Conservation (phyloP, 1,140 invertebrate species). For the Yoshiicerus persimilis region DNA sequence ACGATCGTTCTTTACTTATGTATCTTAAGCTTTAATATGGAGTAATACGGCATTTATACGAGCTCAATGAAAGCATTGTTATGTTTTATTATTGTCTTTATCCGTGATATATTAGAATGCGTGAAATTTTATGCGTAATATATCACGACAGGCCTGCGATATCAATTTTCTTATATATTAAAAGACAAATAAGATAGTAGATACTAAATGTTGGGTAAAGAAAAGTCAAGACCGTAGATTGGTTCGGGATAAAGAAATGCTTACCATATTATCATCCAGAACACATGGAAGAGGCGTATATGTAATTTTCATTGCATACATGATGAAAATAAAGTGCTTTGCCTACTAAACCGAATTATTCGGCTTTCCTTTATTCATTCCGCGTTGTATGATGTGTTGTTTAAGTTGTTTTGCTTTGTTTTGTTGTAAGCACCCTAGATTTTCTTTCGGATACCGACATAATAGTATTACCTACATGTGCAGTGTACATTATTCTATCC, state of each 20-base stretch:
- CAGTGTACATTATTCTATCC: neutral
- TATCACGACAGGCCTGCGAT: too few relatives aligned
- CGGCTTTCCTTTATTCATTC: neutral
- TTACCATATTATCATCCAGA: neutral
- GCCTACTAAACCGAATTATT: neutral
- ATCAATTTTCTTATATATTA: too few relatives aligned
- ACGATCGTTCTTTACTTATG: neutral
- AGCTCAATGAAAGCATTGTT: neutral
- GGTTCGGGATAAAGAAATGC: neutral
- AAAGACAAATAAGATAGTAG: neutral
- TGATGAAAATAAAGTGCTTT: neutral
- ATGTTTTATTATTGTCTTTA: neutral
- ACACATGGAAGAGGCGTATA: constrained; percentile 8
- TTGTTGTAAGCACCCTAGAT: neutral
- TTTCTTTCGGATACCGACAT: neutral
- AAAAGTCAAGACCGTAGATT: neutral
- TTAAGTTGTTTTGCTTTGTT: neutral
- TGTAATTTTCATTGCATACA: neutral
- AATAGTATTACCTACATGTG: neutral
- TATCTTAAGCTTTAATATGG: neutral
- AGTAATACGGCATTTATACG: neutral
- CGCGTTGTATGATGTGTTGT: neutral
- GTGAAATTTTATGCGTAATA: neutral
- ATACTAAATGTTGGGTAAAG: neutral
- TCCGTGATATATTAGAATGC: neutral